Evolutionary conservation across 2,888 invertebrate genomes (phyloP), one percentile per base, ranked within the genome.

Genomic region (Macrosoma leucophasiata): DNA sequence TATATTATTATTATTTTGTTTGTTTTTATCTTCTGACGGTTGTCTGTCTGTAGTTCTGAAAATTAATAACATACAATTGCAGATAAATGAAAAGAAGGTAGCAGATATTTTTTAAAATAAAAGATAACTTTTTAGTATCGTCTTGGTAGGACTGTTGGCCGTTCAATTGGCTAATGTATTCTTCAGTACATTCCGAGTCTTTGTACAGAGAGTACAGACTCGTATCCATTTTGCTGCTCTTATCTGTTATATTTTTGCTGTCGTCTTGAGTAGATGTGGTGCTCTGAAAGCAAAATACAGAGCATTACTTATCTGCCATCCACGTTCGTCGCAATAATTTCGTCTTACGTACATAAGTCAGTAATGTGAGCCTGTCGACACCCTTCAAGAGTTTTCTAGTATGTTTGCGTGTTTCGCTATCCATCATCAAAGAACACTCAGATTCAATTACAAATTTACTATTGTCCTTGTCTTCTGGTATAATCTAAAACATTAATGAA

Each of bases 201-300:
- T 79, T 76, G 46, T 67, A 82, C 9, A 79, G 46, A 0, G 79
- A 78, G 33, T 58, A 69, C 3, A 79, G 41, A 34, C 81, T 79
- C 2, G 54, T 54, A 6, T 65, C 68, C 13, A 58, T 47, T 23
- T 58, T 56, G 20, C 55, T 61, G 20, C 32, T 46, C 25, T 44
- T 55, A 7, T 61, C 60, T 27, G 51, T 50, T 6, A 38, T 42
- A 13, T 39, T 53, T 32, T 58, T 65, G 20, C 41, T 38, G 1
- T 36, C 43, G n/a, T 58, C 62, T 14, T 59, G 59, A 12, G 67
- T 25, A 2, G 73, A 66, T 3, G 58, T 39, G 1, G 59, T 33
- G 28, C 68, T 72, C 78, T 74, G 29, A 21, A 38, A 36, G 9
- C 13, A 24, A 35, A 26, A 11, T 8, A 9, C 7, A 29, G 12